Evolutionary conservation across 2,113 vertebrate genomes (phyloP), one percentile per base, ranked within the genome.

Genomic region (Rynchops niger): DNA sequence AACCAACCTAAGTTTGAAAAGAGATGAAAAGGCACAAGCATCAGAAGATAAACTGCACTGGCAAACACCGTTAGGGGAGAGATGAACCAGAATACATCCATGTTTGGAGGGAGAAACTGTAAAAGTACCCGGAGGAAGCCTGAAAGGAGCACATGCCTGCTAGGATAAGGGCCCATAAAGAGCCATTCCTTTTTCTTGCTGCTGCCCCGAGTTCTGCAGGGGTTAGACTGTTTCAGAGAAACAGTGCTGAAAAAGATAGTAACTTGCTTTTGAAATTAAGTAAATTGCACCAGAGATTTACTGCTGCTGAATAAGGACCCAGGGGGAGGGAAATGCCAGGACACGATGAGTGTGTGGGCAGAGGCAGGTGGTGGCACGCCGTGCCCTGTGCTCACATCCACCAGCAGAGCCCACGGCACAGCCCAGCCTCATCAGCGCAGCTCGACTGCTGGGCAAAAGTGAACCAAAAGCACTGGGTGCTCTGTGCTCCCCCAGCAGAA

Each of bases 401-500:
- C 21, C 42, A 43, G 58, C 1, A 3, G 63, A 62, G 36, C 12
- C 70, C 17, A 2, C 1, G 2, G 40, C n/a, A 36, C 2, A 3
- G 49, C 34, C 43, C 43, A 40, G 27, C 6, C 58, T n/a, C 42
- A 5, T 45, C 30, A 45, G 42, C 22, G 9, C 58, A 59, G 38
- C 53, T 67, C 4, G 1, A 12, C 22, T 10, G 9, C 45, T 15
- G 10, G 38, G 53, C 70, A 67, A 38, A 52, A 49, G 30, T 0
- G 0, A 77, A 77, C 21, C 34, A 52, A 38, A 74, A 81, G 55
- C 14, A 45, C 7, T 4, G 42, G 34, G 56, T 32, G 61, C 0
- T 0, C 25, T 61, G 40, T 7, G 42, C 26, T n/a, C 6, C 72
- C 45, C 4, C 6, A 55, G 47, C n/a, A 55, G 49, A 79, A 53